These are phyloP conservation scores for Agrochola lota DNA, from an alignment of 2,888 invertebrate species.

Conservation along the genomic window DNA sequence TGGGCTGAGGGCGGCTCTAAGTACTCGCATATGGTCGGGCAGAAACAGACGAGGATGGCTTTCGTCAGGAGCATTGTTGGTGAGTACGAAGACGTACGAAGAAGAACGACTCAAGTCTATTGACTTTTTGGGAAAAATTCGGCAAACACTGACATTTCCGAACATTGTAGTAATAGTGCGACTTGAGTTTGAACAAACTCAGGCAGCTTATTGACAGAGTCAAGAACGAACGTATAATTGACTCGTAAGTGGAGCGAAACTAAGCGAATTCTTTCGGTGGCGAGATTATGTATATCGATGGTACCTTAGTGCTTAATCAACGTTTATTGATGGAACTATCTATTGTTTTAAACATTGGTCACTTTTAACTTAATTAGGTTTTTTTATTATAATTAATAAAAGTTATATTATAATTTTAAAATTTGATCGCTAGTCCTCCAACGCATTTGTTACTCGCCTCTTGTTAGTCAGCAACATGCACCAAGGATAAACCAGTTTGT, in stretches of 20 bases:
- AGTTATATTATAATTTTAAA: too few species aligned
- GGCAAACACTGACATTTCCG: not conserved
- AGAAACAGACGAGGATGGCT: constrained; percentile 92
- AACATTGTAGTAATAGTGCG: not conserved
- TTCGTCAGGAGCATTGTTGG: constrained; percentile 95
- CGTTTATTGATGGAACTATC: not conserved
- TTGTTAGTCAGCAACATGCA: constrained; percentile 4
- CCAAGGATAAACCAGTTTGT: not conserved
- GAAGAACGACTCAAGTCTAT: not conserved
- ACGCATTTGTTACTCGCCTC: not conserved
- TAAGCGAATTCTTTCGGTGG: not conserved
- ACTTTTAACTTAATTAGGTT: not conserved
- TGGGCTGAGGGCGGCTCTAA: constrained; percentile 98
- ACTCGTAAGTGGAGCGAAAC: not conserved
- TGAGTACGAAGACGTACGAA: constrained; percentile 78
- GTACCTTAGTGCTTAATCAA: not conserved
- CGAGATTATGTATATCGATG: not conserved
- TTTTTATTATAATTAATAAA: too few species aligned
- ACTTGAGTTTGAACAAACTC: not conserved
- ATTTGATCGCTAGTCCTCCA: too few species aligned
- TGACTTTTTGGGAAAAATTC: not conserved
- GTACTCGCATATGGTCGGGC: constrained; percentile 95
- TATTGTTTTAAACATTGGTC: not conserved
- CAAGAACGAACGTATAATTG: not conserved
- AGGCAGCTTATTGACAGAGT: not conserved